phyloP scores from a whole-genome alignment of 2,888 invertebrate species.

The Hoplodrina blanda region DNA sequence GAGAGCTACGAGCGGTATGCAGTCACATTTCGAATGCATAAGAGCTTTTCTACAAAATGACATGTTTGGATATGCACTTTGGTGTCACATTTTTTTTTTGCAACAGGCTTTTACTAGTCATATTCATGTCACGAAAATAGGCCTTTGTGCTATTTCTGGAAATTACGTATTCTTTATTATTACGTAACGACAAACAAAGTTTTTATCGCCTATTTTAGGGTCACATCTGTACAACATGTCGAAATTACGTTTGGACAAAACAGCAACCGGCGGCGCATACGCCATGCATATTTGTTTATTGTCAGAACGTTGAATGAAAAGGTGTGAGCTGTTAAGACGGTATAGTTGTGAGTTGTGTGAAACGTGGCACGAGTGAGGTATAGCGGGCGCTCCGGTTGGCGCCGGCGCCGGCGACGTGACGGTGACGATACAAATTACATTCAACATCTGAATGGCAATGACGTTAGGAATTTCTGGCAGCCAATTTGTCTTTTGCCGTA shows the following conservation, averaged over 20 bases:
- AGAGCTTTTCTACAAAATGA: constrained; percentile 27
- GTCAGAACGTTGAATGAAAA: constrained; percentile 62
- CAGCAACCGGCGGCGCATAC: constrained; percentile 42
- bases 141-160: constrained; percentile 4
- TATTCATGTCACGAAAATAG: constrained; percentile 20
- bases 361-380: constrained; percentile 62
- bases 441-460: constrained; percentile 77
- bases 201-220: constrained; percentile 43
- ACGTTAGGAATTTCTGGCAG: constrained; percentile 74
- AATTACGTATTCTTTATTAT: constrained; percentile 21
- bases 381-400: constrained; percentile 65
- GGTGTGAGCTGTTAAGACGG: constrained; percentile 66
- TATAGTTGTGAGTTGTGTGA: constrained; percentile 58
- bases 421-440: constrained; percentile 76
- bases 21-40: constrained; percentile 37
- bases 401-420: constrained; percentile 59
- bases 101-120: constrained; percentile 12
- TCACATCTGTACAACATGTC: constrained; percentile 39
- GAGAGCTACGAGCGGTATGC: constrained; percentile 29
- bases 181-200: constrained; percentile 11
- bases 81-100: constrained; percentile 34
- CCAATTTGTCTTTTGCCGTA: constrained; percentile 72
- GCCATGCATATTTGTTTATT: constrained; percentile 60
- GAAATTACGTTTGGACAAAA: constrained; percentile 54
- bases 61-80: constrained; percentile 39